Base-by-base conservation (phyloP, 2,113 vertebrate genomes). In the Dunckerocampus dactyliophorus region DNA sequence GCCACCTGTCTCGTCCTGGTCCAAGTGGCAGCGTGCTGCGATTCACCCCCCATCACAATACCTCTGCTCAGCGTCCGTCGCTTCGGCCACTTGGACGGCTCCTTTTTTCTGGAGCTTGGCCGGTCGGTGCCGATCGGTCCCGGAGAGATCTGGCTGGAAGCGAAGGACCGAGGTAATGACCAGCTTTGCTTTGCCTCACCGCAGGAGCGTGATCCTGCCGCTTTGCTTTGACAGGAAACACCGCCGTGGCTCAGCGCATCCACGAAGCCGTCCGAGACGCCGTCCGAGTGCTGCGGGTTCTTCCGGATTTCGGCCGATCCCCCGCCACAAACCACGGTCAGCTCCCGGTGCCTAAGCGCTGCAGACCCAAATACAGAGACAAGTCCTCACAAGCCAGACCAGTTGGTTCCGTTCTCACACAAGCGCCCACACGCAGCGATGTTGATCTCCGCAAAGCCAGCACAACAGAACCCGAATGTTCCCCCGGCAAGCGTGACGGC, bases 141-240 rank as follows among this genome's bases (percentile, higher is more conserved):
- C 0, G 87, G 87, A 39, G 85, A 88, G 57, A 79, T 88, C 65
- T 88, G 87, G 87, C 81, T 88, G 85, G 82, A 80, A 20, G 75
- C 75, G 4, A 61, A 50, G 2, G 76, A 85, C 13, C 69, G 76
- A 79, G 82, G 85, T 85, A 21, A 60, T 14, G 0, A 10, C 20
- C 7, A 31, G 6, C 8, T 10, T 47, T 14, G 6, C 0, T 7
- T 19, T 21, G 2, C 34, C 7, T 24, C 3, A 22, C 4, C 1
- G 2, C 0, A 13, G 21, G 6, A 19, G 1, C 21, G 17, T 66
- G 49, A 67, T 0, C 17, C n/a, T 0, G 14, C 1, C 59, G 2
- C 62, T 6, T 8, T 68, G 15, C 6, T 1, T 39, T 47, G 19
- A 13, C 68, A 82, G 79, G 70, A 49, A 73, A 69, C 39, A 3